These are phyloP conservation scores for Eilema caniola DNA, from an alignment of 2,888 invertebrate genomes.

Conservation along the genomic window DNA sequence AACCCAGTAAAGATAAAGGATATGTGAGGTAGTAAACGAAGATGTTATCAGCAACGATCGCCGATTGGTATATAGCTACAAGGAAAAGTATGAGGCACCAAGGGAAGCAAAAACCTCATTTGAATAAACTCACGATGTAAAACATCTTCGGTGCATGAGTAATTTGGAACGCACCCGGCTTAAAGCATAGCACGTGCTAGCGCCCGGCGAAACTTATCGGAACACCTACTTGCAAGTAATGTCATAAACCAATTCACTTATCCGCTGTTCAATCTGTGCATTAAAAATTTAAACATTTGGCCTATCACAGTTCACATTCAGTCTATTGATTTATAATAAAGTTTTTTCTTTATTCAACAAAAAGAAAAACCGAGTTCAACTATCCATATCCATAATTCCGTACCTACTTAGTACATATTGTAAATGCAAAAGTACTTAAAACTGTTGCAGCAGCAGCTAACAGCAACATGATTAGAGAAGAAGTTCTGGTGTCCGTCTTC, in stretches of 20 bases:
- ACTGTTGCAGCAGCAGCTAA: too few relatives aligned
- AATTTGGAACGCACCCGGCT: conserved; percentile 59
- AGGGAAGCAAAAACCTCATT: conserved; percentile 68
- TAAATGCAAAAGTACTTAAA: too few relatives aligned
- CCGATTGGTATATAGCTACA: conserved; percentile 27
- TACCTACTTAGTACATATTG: too few relatives aligned
- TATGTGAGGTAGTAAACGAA: background rate
- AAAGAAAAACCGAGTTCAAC: too few relatives aligned
- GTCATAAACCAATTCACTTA: conserved; percentile 55
- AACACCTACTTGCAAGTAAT: conserved; percentile 57
- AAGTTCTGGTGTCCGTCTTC: background rate
- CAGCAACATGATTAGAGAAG: background rate
- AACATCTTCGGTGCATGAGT: conserved; percentile 68
- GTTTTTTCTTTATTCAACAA: too few relatives aligned
- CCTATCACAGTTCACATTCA: too few relatives aligned
- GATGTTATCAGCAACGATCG: conserved; percentile 10
- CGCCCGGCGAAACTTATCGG: conserved; percentile 40
- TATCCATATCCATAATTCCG: too few relatives aligned
- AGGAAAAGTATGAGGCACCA: conserved; percentile 58
- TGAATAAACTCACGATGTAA: conserved; percentile 63
- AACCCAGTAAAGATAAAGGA: background rate
- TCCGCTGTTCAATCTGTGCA: conserved; percentile 51
- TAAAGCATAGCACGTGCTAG: conserved; percentile 55
- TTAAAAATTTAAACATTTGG: too few relatives aligned
- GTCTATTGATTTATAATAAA: too few relatives aligned